Evolutionary conservation across 2,113 vertebrate species (phyloP), one percentile per base, ranked within the genome.

Genomic region (Psilopogon haemacephalus): DNA sequence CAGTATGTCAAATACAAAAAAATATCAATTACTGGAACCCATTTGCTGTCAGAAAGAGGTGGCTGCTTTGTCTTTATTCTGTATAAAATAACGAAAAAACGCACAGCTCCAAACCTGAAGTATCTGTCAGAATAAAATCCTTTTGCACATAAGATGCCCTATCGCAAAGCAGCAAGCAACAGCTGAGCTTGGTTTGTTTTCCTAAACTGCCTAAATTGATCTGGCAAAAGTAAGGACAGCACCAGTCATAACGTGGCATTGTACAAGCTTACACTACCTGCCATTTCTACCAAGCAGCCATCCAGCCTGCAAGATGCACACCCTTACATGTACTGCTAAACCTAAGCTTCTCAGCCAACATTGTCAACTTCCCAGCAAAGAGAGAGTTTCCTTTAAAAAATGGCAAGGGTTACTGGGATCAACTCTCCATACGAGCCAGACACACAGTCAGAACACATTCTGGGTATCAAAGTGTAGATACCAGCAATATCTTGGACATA

Each of bases 111-210:
- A 52, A 62, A 72, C 59, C 55, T 30, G 30, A 88, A 92, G 50
- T 63, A 82, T 63, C 55, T 84, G 74, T 79, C 84, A 76, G 90
- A 96, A 69, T 60, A 86, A 58, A 84, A 84, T 82, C 24, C 76
- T 46, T 73, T 85, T 40, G 46, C 59, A 68, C 40, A 6, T n/a
- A 55, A 80, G 64, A 95, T 20, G 59, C 38, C 35, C 80, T 72
- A 90, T 63, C 35, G 0, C 74, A 73, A 58, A 76, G 84, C 3
- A 85, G 71, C 63, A 75, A 0, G 0, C n/a, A 84, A 63, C 71
- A 91, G 68, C 85, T 70, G 72, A 88, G 76, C 73, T 77, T 46
- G n/a, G 21, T 70, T 83, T 94, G 63, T 59, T 95, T 92, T 89
- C 71, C 75, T 44, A 76, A 94, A 63, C 77, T 65, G 68, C 40